A percentile compares a stretch with the other conserved stretches of the same genome.
Evolutionary conservation across 2,113 vertebrate genomes (phyloP).

Genomic region (Tichodroma muraria): DNA sequence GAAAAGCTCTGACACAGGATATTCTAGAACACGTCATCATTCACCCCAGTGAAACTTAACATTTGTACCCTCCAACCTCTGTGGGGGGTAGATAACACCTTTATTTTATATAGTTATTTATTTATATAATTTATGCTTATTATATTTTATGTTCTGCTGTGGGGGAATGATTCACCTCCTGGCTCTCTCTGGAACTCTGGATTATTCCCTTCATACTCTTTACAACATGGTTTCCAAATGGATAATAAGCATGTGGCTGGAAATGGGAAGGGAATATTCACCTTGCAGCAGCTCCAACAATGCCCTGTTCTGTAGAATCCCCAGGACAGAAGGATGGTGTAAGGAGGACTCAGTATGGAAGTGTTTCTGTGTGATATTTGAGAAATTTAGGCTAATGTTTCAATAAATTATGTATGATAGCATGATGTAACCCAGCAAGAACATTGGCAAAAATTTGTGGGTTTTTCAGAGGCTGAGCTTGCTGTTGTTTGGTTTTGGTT

Average conservation of each 20-base stretch:
- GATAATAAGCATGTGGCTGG: background rate
- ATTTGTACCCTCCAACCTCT: background rate
- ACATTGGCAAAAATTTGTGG: background rate
- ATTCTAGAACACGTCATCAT: background rate
- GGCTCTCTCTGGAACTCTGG: background rate
- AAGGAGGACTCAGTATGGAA: background rate
- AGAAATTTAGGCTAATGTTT: background rate
- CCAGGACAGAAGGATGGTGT: background rate
- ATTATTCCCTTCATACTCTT: background rate
- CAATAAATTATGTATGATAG: background rate
- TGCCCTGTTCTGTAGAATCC: background rate
- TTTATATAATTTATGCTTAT: background rate
- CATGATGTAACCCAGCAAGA: background rate
- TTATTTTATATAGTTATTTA: background rate
- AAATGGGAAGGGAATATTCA: background rate
- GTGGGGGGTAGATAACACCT: accelerated
- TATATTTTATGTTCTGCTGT: background rate
- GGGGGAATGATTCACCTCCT: background rate
- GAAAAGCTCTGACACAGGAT: background rate
- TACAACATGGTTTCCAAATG: background rate
- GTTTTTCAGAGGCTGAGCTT: background rate
- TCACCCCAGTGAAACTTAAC: background rate
- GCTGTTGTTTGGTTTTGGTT: background rate
- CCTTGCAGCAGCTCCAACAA: background rate
- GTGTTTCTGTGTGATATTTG: background rate